Evolutionary conservation across 2,888 invertebrate species (phyloP).

Genomic region (Agrochola lota): DNA sequence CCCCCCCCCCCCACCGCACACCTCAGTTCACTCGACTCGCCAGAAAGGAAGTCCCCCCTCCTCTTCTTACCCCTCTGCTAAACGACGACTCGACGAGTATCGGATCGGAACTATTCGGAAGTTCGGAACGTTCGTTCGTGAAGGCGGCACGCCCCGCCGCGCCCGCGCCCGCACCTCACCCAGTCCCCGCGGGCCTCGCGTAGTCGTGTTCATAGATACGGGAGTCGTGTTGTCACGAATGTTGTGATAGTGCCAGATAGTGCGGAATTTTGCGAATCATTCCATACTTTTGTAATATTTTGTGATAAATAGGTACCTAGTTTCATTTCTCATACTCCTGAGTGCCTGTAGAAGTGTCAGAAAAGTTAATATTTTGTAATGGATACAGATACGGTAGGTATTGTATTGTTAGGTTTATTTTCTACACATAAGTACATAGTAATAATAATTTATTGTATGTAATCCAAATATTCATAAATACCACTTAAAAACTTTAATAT

Average conservation of each 20-base stretch:
- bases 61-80: constrained; percentile 3
- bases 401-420: neutral
- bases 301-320: neutral
- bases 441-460: no score
- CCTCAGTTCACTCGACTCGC: neutral
- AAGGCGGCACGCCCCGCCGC: neutral
- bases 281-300: neutral
- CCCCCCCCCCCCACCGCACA: neutral
- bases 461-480: neutral
- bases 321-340: neutral
- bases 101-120: constrained; percentile 13
- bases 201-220: no score
- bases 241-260: neutral
- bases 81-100: neutral
- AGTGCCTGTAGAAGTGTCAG: neutral
- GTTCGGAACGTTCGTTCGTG: neutral
- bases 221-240: no score
- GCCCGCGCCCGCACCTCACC: neutral
- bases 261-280: neutral
- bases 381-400: constrained; percentile 3
- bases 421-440: constrained; percentile 3
- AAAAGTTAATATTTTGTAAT: constrained; percentile 4
- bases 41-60: neutral
- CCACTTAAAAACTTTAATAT: neutral
- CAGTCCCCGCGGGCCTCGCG: neutral